Evolutionary conservation across 2,888 invertebrate genomes (phyloP), one percentile per base, ranked within the genome.

Genomic region (Amiota communis): DNA sequence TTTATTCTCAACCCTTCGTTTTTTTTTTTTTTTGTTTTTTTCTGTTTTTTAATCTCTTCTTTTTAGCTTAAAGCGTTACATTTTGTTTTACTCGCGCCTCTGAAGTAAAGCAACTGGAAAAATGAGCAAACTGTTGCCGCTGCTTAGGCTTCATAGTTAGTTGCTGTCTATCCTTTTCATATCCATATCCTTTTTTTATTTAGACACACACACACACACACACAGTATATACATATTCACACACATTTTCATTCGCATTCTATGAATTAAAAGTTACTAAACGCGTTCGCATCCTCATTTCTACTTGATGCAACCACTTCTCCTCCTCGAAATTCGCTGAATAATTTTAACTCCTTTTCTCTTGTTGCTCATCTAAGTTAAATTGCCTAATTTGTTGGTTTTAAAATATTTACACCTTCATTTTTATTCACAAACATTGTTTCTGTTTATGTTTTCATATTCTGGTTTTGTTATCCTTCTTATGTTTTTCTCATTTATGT

Each of bases 301-400:
- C 36, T 36, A 36, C 36, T 36, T 36, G 36, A 6, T 36, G 36
- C n/a, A 36, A 4, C 6, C 3, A 4, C 23, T 53, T 49, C 61
- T 48, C 49, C 61, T 20, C n/a, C 23, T 17, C 61, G 65, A 53
- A 72, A 75, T 64, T 56, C 51, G 51, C 36, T 36, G 36, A 36
- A 36, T 36, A 36, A 36, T 36, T 36, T 36, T 2, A 70, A 53
- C 12, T 53, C 53, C 8, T 53, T 53, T 53, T 12, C 53, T 53
- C 13, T 53, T n/a, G 53, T 53, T 53, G 72, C 77, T 77, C n/a
- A 73, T 72, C 71, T 80, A 81, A 79, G 84, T 82, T 80, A 78
- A 85, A 87, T 87, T 85, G 85, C 77, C 84, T 85, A 87, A 85
- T 87, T 85, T 85, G 85, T 85, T 78, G 75, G 79, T 83, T 83